Evolutionary conservation across 2,888 invertebrate genomes (phyloP).

Genomic region (Chromoteleia sp.): DNA sequence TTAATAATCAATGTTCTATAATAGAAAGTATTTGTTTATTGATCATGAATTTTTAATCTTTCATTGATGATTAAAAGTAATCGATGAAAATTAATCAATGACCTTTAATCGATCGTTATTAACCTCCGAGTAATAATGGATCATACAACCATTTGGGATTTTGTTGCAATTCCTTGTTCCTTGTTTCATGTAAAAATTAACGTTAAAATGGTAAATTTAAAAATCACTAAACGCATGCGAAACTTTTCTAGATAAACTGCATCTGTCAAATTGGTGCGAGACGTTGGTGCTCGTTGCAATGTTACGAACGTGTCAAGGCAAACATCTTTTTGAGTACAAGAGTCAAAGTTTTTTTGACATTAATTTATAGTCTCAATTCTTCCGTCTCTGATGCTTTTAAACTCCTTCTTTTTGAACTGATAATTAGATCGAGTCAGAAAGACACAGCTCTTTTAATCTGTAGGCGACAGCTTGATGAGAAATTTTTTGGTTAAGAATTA

Average conservation of each 20-base stretch:
- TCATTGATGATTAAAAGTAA: no score
- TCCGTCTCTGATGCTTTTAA: constrained; percentile 19
- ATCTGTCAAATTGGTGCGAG: constrained; percentile 14
- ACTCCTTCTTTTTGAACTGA: constrained; percentile 1
- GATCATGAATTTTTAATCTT: no score
- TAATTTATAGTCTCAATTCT: constrained; percentile 23
- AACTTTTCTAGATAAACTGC: constrained; percentile 3
- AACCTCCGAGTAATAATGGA: no score
- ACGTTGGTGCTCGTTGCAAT: neutral
- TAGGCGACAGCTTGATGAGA: neutral
- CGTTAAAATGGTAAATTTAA: no score
- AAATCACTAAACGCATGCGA: no score
- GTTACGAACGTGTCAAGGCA: constrained; percentile 25
- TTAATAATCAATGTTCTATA: no score
- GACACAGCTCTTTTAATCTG: neutral
- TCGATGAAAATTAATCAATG: no score
- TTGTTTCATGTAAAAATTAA: no score
- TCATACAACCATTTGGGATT: no score
- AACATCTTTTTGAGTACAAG: constrained; percentile 32
- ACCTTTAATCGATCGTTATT: no score
- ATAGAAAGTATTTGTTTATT: no score
- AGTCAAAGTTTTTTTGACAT: constrained; percentile 20
- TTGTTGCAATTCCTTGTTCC: no score
- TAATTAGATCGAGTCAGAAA: constrained; percentile 12
- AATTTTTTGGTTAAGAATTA: neutral